A percentile compares a stretch with the other conserved stretches of the same genome.
phyloP scores from a whole-genome alignment of 2,888 invertebrate species.

The Sepiola atlantica region DNA sequence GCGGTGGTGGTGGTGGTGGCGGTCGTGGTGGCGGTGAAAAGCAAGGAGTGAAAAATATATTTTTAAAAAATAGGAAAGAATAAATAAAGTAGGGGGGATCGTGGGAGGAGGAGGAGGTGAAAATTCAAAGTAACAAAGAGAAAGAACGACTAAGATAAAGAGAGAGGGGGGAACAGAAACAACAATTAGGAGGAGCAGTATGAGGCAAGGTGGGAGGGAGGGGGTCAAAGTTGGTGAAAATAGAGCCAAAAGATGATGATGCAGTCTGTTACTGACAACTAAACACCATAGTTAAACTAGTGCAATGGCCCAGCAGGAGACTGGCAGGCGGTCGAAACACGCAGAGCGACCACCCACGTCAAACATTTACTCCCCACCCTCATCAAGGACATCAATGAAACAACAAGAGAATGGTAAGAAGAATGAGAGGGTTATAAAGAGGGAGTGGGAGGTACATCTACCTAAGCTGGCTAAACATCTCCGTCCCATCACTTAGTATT shows the following conservation, averaged over 20 bases:
- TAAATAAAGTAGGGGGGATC: not conserved
- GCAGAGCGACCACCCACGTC: conserved; percentile 12
- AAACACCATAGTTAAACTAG: conserved; percentile 42
- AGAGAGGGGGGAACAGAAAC: not conserved
- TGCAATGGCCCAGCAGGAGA: conserved; percentile 32
- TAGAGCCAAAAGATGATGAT: not conserved
- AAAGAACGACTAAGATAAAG: not conserved
- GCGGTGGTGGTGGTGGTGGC: not conserved
- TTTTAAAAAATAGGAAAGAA: conserved; percentile 34
- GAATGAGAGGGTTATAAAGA: not conserved
- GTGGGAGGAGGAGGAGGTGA: not conserved
- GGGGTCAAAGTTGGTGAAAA: not conserved
- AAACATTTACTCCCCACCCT: not conserved
- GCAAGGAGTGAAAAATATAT: conserved; percentile 36
- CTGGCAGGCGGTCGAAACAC: conserved; percentile 32
- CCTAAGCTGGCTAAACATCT: conserved; percentile 20
- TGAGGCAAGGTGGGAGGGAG: not conserved
- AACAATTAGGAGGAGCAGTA: not conserved
- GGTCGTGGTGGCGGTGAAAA: not conserved
- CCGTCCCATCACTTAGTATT: not conserved
- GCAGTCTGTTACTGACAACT: conserved; percentile 41
- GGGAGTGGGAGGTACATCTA: not conserved
- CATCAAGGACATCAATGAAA: conserved; percentile 32
- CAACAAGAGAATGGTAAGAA: not conserved
- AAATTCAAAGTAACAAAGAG: conserved; percentile 36